Evolutionary conservation across 2,888 invertebrate species (phyloP), one percentile per base, ranked within the genome.

Genomic region (Drosophila gaucha): DNA sequence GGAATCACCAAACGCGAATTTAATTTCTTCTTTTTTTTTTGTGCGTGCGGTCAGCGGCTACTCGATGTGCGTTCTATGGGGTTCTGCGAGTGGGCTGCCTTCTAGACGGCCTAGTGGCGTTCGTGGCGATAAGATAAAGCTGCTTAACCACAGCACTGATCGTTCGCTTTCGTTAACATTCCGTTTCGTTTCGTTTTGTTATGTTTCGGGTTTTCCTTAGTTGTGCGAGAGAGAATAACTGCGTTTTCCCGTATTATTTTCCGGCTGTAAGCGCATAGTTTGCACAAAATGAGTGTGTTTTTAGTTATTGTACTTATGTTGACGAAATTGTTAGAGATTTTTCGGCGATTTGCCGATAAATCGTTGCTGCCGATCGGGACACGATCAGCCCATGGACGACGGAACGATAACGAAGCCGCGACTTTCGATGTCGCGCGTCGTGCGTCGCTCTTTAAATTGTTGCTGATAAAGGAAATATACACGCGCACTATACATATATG

Each of bases 121-220:
- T 64, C 38, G 31, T 24, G 28, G 16, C 38, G 70, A 71, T 71
- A 71, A 71, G 70, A 71, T 71, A 71, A 71, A 71, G 55, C 52
- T 43, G 56, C 72, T 59, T 55, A 55, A 46, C 54, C 66, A 16
- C 44, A 66, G 54, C 54, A 28, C 30, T 26, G 67, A 70, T 71
- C 50, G 59, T 46, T 43, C 26, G 44, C 35, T 46, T 46, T 30
- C 46, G 46, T 46, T 46, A 46, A 31, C 18, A 26, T 44, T 39
- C n/a, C 33, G 30, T 66, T 41, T 64, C 33, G 41, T 26, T 22
- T 22, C 39, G 28, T 24, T 54, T 44, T 18, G 33, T 47, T 38
- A 24, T 30, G 35, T 39, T 66, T 35, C 30, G 43, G 33, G 28
- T 36, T 58, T 47, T 12, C 18, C 16, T 51, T 20, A 35, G 46